Conservation (phyloP, 2,797 vertebrate species). For the Spinibarbus caldwelli region DNA sequence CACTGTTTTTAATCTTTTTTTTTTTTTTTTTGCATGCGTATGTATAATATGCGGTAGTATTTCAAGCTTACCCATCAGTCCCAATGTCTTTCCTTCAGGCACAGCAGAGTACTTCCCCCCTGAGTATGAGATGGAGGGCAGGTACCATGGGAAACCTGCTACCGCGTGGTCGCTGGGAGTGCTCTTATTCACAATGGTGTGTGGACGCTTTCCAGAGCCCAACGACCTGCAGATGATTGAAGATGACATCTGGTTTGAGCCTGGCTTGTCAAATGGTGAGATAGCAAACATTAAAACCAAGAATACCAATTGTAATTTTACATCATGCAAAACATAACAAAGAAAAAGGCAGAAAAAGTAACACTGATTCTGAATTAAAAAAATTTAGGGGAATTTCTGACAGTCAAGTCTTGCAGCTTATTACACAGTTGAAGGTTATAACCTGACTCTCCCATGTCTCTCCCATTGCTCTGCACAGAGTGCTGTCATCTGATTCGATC, state of each 20-base stretch:
- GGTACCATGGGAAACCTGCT: too few relatives aligned
- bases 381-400: not conserved
- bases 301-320: not conserved
- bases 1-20: too few relatives aligned
- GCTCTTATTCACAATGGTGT: not conserved
- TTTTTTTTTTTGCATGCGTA: too few relatives aligned
- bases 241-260: too few relatives aligned
- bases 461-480: not conserved
- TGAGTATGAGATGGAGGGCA: not conserved
- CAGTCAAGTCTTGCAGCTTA: not conserved
- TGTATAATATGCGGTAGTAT: not conserved
- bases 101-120: not conserved
- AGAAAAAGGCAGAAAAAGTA: not conserved
- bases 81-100: not conserved
- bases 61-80: not conserved
- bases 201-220: not conserved
- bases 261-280: not conserved
- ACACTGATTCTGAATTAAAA: not conserved
- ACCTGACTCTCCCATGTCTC: not conserved
- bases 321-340: not conserved
- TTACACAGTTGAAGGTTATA: not conserved
- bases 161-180: not conserved
- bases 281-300: not conserved
- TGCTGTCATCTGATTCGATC: not conserved
- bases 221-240: not conserved